phyloP scores from a whole-genome alignment of 2,113 vertebrate species.

The Saccopteryx bilineata region DNA sequence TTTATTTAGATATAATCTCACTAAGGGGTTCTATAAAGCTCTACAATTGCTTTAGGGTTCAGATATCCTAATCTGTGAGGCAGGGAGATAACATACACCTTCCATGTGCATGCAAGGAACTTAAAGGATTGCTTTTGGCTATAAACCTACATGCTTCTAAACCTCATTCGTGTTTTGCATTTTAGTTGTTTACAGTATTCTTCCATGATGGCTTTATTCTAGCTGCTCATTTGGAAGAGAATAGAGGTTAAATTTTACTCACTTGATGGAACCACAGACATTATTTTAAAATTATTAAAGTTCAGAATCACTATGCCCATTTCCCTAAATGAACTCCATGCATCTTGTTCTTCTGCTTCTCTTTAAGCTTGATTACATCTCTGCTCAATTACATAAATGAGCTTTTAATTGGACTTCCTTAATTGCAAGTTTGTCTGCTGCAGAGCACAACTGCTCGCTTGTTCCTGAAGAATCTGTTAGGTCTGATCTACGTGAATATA shows the following conservation, averaged over 20 bases:
- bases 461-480: constrained; percentile 70
- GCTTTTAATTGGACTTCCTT: constrained; percentile 82
- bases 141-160: not conserved
- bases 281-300: constrained; percentile 58
- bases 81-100: not conserved
- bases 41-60: constrained; percentile 28
- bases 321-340: constrained; percentile 62
- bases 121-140: constrained; percentile 25
- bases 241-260: constrained; percentile 34
- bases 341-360: constrained; percentile 67
- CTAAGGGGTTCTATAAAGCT: constrained; percentile 15
- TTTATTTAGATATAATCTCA: not conserved
- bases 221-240: not conserved
- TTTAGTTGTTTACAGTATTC: not conserved
- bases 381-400: constrained; percentile 81
- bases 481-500: constrained; percentile 59
- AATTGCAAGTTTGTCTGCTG: constrained; percentile 72
- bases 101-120: not conserved
- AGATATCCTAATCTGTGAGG: not conserved
- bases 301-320: constrained; percentile 30
- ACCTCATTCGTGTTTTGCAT: constrained; percentile 42
- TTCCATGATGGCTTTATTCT: constrained; percentile 15
- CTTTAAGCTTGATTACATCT: constrained; percentile 80
- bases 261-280: constrained; percentile 13
- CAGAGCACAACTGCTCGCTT: constrained; percentile 67